Percentiles rank a stretch among this genome's conserved stretches.
These are phyloP conservation scores for Tachystola acroxantha DNA, from an alignment of 2,888 invertebrate genomes.

Conservation along the genomic window DNA sequence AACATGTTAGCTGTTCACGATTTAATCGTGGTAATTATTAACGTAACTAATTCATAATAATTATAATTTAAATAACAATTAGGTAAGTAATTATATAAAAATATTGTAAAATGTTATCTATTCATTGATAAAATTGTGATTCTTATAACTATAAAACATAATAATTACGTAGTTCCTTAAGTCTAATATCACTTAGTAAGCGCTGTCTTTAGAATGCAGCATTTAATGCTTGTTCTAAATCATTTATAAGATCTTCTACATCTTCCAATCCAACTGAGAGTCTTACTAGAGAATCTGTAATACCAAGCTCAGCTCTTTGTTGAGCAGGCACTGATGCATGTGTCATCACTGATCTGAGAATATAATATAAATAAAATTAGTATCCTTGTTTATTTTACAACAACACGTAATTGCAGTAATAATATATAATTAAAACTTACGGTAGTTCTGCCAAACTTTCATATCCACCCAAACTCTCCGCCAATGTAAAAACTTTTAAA, in stretches of 20 bases:
- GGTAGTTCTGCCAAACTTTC: conserved; percentile 97
- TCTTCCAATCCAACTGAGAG: conserved; percentile 95
- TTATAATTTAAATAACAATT: no score
- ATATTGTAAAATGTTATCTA: not conserved
- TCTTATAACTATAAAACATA: conserved; percentile 1
- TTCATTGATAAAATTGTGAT: conserved; percentile 3
- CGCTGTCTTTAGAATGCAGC: conserved; percentile 42
- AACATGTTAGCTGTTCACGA: no score
- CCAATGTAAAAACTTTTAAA: conserved; percentile 89
- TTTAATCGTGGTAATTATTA: no score
- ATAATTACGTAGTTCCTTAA: no score
- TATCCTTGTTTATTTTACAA: no score
- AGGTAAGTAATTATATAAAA: no score
- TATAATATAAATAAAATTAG: not conserved
- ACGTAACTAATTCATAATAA: no score
- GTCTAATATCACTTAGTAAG: conserved; percentile 10
- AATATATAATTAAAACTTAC: conserved; percentile 73
- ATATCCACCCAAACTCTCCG: conserved; percentile 97
- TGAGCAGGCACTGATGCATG: conserved; percentile 93
- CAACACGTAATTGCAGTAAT: not conserved
- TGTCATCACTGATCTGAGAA: conserved; percentile 90
- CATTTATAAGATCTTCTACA: conserved; percentile 88
- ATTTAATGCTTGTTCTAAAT: conserved; percentile 89
- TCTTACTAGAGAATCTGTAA: conserved; percentile 90
- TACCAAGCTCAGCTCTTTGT: conserved; percentile 84